Base-by-base conservation (phyloP, 2,113 vertebrate species). In the Ailuropoda melanoleuca region DNA sequence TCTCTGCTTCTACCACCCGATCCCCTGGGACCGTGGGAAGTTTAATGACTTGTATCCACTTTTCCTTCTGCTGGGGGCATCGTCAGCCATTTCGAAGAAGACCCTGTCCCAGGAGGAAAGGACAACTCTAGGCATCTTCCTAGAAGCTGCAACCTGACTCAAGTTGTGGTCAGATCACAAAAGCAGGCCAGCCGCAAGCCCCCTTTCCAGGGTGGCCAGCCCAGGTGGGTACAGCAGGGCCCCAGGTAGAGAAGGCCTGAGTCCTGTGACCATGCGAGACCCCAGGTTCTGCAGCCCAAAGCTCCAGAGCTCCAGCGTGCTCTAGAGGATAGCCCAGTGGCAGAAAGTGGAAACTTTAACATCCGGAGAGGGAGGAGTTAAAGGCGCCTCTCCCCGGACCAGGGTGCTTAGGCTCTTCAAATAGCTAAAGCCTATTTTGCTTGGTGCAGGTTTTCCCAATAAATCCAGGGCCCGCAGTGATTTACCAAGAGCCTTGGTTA, bases 401-500 rank as follows among this genome's bases (percentile, higher is more conserved):
- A 34, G 48, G 39, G 66, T 48, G 15, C 21, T 85, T 50, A 75
- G 74, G 77, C 82, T 95, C 90, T 92, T 46, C 97, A 88, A 93
- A 74, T 1, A 93, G 46, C 82, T 56, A 75, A 94, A 83, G 66
- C 82, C 55, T 81, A 11, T 87, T 95, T 70, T 48, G 74, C 85
- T 94, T 66, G 90, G 83, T 93, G 72, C 84, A 70, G 92, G 55
- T 95, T 91, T 96, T 95, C 98, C 93, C 96, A 98, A 98, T 98
- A 98, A 98, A 98, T 98, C 98, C 92, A 78, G 29, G 31, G 88
- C 88, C 95, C n/a, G 39, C 24, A 18, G 58, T 98, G 97, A 98
- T 98, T 99, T 98, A 98, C 96, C 98, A 96, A 97, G 98, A 98
- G 94, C 98, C 98, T 98, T 98, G 97, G 98, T 98, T 98, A 98